A percentile compares a stretch with the other conserved stretches of the same genome.
Evolutionary conservation across 2,113 vertebrate genomes (phyloP).

Genomic region (Mus pahari): DNA sequence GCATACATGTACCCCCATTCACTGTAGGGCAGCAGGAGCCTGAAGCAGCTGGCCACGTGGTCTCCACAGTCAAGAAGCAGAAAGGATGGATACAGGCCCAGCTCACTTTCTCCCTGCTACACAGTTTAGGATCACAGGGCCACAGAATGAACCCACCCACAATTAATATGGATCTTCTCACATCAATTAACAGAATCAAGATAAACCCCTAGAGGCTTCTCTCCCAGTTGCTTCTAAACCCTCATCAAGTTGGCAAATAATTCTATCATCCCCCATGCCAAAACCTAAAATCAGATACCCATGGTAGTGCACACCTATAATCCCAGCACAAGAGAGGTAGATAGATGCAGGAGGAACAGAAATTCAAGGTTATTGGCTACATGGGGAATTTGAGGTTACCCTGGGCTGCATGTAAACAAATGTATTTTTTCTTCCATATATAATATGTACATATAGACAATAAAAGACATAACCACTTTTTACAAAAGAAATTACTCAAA

Average conservation of each 20-base stretch:
- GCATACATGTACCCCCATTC: neutral
- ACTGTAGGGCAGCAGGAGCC: neutral
- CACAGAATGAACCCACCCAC: too few species aligned
- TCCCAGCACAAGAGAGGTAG: neutral
- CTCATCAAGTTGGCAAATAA: neutral
- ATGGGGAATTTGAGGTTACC: neutral
- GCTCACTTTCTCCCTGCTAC: neutral
- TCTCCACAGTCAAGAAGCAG: neutral
- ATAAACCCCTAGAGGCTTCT: neutral
- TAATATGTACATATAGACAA: neutral
- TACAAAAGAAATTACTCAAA: conserved; percentile 41
- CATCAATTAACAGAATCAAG: neutral
- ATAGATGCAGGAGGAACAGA: neutral
- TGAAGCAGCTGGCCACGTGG: neutral
- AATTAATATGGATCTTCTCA: neutral
- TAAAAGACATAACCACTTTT: neutral
- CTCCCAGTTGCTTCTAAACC: neutral
- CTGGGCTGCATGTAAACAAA: neutral
- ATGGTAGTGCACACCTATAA: neutral
- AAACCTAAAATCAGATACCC: neutral
- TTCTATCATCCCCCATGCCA: neutral
- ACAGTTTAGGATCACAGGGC: neutral
- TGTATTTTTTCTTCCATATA: neutral
- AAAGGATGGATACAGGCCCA: too few species aligned
- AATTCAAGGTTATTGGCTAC: neutral